Evolutionary conservation across 2,113 vertebrate genomes (phyloP).

Genomic region (Naja naja): DNA sequence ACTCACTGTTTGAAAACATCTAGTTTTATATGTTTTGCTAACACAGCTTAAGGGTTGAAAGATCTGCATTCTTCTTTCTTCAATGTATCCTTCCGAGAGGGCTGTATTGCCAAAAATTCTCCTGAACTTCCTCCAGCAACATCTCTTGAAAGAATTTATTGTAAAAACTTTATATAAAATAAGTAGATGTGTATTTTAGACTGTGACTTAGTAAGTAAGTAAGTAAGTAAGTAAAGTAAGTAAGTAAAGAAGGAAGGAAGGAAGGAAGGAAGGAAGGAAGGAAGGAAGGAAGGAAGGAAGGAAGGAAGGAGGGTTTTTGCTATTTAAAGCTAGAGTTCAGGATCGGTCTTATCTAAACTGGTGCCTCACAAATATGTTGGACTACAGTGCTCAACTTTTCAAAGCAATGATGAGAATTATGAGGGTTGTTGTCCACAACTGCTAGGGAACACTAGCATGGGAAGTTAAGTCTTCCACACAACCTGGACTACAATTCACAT

Average conservation of each 20-base stretch:
- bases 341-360: neutral
- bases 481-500: neutral
- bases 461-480: neutral
- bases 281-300: neutral
- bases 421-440: neutral
- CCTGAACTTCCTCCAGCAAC: neutral
- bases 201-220: neutral
- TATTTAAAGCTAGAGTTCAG: neutral
- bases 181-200: neutral
- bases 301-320: neutral
- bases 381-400: neutral
- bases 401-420: neutral
- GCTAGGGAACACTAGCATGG: neutral
- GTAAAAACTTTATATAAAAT: neutral
- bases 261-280: neutral
- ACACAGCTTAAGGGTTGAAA: neutral
- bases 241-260: no score
- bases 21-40: neutral
- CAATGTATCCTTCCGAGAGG: neutral
- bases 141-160: neutral
- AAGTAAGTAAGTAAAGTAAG: no score
- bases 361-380: neutral
- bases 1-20: neutral
- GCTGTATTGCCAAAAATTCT: neutral
- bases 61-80: neutral